Conservation (phyloP, 1,140 invertebrate species). For the Sminthurides bifidus region DNA sequence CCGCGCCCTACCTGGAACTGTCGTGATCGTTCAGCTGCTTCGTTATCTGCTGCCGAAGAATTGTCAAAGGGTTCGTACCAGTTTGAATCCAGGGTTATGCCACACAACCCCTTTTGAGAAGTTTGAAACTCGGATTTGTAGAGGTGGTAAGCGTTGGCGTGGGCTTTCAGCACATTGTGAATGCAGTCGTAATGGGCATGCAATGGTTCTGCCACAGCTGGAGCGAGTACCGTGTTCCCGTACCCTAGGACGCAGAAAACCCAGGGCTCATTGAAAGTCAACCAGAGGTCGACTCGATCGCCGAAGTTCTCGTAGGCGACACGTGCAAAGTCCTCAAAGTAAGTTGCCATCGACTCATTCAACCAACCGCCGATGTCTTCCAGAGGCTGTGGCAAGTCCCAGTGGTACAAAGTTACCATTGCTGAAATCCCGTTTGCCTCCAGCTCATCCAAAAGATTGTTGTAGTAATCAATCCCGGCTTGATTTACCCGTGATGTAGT, state of each 20-base stretch:
- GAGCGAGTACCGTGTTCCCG: slow-evolving; percentile 34
- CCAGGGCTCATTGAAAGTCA: slow-evolving; percentile 36
- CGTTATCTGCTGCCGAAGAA: slow-evolving; percentile 5
- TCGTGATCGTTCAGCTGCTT: slow-evolving; percentile 14
- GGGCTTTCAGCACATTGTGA: slow-evolving; percentile 23
- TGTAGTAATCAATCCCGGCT: slow-evolving; percentile 36
- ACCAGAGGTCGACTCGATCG: slow-evolving; percentile 25
- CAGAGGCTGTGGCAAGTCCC: slow-evolving; percentile 38
- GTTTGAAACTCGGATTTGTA: slow-evolving; percentile 17
- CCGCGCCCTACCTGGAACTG: slow-evolving; percentile 26
- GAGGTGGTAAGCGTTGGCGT: slow-evolving; percentile 21
- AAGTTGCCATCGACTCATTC: slow-evolving; percentile 21
- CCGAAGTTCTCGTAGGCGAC: slow-evolving; percentile 23
- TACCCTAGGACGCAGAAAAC: slow-evolving; percentile 52
- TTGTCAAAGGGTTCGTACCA: slow-evolving; percentile 12
- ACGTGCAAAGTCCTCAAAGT: slow-evolving; percentile 27
- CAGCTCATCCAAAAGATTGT: slow-evolving; percentile 33
- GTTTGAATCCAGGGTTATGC: slow-evolving; percentile 18
- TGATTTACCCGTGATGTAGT: slow-evolving; percentile 28
- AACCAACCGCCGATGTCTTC: slow-evolving; percentile 27
- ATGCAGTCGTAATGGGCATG: slow-evolving; percentile 15
- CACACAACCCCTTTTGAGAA: slow-evolving; percentile 12
- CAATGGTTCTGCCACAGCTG: slow-evolving; percentile 1
- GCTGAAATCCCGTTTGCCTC: slow-evolving; percentile 33
- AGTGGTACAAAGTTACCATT: slow-evolving; percentile 31